Evolutionary conservation across 2,113 vertebrate genomes (phyloP), one percentile per base, ranked within the genome.

Genomic region (Spizaetus ornatus): DNA sequence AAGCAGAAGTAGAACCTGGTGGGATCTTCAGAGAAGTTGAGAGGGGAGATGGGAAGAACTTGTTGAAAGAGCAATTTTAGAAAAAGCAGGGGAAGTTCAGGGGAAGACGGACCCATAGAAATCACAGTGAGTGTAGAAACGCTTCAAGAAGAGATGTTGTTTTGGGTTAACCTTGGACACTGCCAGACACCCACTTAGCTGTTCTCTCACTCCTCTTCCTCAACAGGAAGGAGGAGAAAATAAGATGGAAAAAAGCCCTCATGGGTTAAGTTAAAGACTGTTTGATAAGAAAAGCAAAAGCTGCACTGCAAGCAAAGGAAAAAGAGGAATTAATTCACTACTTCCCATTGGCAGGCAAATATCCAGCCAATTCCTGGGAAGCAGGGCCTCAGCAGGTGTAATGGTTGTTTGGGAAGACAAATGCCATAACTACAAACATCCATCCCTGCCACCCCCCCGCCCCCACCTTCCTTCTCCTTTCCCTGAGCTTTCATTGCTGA

Each of bases 51-150:
- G 53, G 80, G 43, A 92, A 78, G 70, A 83, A 79, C 48, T 80
- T 77, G 20, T 80, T 94, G 72, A 95, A 82, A 50, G 58, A 92
- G 34, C 71, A 65, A 52, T 91, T 95, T 94, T 84, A 74, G 84
- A 74, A 95, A 84, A 81, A 20, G 45, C 40, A 25, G 45, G 16
- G 88, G 66, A 80, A 36, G 50, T 77, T 83, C n/a, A 77, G 53
- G 67, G 55, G 14, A 90, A 79, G 90, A 40, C 22, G 88, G 42
- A n/a, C 36, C 63, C 9, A 6, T 73, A 69, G 40, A 88, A 90
- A 61, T 76, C 48, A 27, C 55, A 59, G 29, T 29, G 18, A 79
- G 67, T 67, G 59, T 3, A 88, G 47, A 77, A 93, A 61, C 36
- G 21, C n/a, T 88, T 92, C 10, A 63, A 43, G 45, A 83, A 45